These are phyloP conservation scores for Drosophila setosimentum DNA, from an alignment of 2,888 invertebrate species.

Conservation along the genomic window DNA sequence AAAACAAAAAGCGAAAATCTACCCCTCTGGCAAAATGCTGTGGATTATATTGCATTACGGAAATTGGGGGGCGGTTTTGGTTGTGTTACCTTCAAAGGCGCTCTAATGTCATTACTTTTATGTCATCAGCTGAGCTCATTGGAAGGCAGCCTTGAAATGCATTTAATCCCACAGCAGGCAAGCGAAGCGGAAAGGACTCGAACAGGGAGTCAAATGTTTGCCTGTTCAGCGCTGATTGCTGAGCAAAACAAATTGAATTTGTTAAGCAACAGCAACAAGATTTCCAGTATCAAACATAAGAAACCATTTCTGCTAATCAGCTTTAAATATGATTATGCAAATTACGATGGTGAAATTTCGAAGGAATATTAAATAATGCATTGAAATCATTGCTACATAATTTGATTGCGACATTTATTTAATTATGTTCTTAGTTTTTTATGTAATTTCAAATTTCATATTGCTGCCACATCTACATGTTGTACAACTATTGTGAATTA, in stretches of 20 bases:
- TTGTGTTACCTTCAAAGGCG: conserved; percentile 42
- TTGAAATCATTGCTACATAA: background rate
- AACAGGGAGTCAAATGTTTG: background rate
- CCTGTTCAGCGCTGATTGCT: conserved; percentile 34
- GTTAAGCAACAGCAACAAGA: conserved; percentile 8
- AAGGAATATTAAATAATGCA: background rate
- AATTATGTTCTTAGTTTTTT: background rate
- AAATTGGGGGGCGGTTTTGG: conserved; percentile 47
- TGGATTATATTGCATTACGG: conserved; percentile 57
- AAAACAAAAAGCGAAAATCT: conserved; percentile 21
- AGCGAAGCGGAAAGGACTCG: background rate
- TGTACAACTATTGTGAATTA: background rate
- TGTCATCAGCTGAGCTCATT: conserved; percentile 55
- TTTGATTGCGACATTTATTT: background rate
- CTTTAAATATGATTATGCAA: conserved; percentile 19
- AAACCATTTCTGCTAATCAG: conserved; percentile 24
- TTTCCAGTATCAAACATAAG: conserved; percentile 15
- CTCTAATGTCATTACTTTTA: conserved; percentile 58
- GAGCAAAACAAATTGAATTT: conserved; percentile 44
- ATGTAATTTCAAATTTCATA: background rate
- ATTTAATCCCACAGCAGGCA: conserved; percentile 23
- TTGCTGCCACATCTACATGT: background rate
- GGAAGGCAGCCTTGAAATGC: conserved; percentile 38
- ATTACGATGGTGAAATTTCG: background rate
- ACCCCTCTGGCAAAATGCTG: conserved; percentile 27